A percentile compares a stretch with the other conserved stretches of the same genome.
Conservation (phyloP, 1,140 invertebrate species). For the Drosophila pectinifera region DNA sequence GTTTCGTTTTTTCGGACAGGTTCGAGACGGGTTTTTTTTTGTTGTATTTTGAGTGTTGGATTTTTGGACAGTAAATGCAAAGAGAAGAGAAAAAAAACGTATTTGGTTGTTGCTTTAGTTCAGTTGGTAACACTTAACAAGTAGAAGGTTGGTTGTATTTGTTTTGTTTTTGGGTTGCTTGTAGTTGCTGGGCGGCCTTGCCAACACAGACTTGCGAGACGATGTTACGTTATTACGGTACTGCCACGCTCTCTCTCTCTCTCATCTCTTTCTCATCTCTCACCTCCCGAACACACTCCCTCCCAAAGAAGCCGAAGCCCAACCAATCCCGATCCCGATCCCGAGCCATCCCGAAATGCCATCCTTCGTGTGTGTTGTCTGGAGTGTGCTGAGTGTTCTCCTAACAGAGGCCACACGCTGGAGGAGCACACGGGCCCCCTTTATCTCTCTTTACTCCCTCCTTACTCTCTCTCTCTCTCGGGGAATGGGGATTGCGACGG, state of each 20-base stretch:
- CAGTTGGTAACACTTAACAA: constrained; percentile 72
- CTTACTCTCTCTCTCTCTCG: constrained; percentile 1
- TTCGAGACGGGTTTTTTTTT: constrained; percentile 24
- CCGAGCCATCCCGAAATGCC: constrained; percentile 19
- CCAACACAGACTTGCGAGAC: not conserved
- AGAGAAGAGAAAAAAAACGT: constrained; percentile 79
- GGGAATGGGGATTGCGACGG: not conserved
- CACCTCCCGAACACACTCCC: constrained; percentile 2
- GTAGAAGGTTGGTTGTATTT: constrained; percentile 31
- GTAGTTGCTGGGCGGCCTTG: constrained; percentile 8
- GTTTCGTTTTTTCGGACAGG: constrained; percentile 46
- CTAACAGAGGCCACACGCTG: no score
- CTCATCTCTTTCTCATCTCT: not conserved
- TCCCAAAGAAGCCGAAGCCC: constrained; percentile 5
- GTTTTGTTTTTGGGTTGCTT: constrained; percentile 22
- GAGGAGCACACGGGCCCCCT: not conserved
- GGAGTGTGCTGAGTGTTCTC: not conserved
- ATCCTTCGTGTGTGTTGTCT: not conserved
- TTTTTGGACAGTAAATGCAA: constrained; percentile 72
- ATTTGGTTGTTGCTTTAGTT: constrained; percentile 76
- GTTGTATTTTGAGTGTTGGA: constrained; percentile 42
- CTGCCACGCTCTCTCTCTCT: constrained; percentile 22
- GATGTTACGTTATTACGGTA: constrained; percentile 1
- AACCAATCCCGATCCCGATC: constrained; percentile 6
- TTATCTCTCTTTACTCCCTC: not conserved